Evolutionary conservation across 2,797 vertebrate genomes (phyloP), one percentile per base, ranked within the genome.

Genomic region (Synanceia verrucosa): DNA sequence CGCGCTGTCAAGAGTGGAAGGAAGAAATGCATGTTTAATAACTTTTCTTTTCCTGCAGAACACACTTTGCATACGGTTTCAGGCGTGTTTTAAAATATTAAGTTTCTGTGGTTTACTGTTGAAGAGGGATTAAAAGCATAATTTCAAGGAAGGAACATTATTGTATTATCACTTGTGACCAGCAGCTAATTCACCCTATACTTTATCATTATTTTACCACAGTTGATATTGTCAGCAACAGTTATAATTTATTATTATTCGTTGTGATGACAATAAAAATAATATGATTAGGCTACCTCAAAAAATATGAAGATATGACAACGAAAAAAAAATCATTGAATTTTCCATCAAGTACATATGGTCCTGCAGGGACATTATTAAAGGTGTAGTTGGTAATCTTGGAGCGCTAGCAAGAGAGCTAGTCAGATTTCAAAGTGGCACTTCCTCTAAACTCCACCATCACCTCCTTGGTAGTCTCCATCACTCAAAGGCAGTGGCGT

Each of bases 1-100:
- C 43, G 28, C 47, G 39, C 58, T 28, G 39, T 70, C 19, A n/a
- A 55, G 26, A 58, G 28, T 12, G 39, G 12, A 71, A 73, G 41
- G 39, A 73, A 74, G 13, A 59, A 60, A 76, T 23, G 46, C 36
- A 24, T 29, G 52, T 62, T 41, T 6, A 62, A 58, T 51, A 70
- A 70, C 55, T 71, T 79, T 31, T 18, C 33, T 24, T 10, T 2
- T 2, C n/a, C 4, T 13, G 18, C 26, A 21, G 34, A 43, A 29
- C 19, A 10, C 23, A 21, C 16, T 56, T 33, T 21, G 18, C 23
- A 51, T 28, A 9, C 23, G 24, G 48, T 29, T 53, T 33, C 6
- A 33, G 26, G 18, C 19, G 29, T 23, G 3, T 5, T 36, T 28
- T 64, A 7, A 52, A 72, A 51, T 8, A 66, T 43, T 46, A n/a